These are phyloP conservation scores for Spea bombifrons DNA, from an alignment of 2,113 vertebrate species.

Conservation along the genomic window DNA sequence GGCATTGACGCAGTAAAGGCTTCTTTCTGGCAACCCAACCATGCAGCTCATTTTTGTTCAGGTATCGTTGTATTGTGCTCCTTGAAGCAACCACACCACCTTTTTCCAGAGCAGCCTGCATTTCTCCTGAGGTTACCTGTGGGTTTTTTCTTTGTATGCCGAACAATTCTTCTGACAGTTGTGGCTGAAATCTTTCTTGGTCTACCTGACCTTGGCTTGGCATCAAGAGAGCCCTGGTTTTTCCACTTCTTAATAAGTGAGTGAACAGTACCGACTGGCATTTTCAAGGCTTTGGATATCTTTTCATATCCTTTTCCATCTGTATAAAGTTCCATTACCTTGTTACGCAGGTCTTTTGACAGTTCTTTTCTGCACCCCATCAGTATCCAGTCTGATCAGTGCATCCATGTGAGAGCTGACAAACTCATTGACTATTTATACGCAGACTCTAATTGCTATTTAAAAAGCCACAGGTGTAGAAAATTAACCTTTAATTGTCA, in stretches of 20 bases:
- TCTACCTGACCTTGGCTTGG: background rate
- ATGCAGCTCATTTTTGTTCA: slow-evolving; percentile 11
- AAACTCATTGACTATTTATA: background rate
- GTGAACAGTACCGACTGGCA: slow-evolving; percentile 4
- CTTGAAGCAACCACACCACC: background rate
- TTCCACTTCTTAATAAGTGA: slow-evolving; percentile 1
- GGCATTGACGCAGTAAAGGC: background rate
- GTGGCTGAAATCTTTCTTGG: background rate
- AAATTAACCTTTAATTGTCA: too few relatives aligned
- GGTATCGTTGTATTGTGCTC: background rate
- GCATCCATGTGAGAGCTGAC: background rate
- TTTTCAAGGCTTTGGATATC: background rate
- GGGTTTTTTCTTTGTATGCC: background rate
- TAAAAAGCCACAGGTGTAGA: too few relatives aligned
- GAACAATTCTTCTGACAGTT: background rate
- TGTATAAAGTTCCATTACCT: background rate
- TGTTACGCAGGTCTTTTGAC: background rate
- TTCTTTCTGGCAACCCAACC: background rate
- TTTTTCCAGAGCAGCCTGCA: background rate
- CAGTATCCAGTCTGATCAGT: slow-evolving; percentile 1
- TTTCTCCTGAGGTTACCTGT: slow-evolving; percentile 1
- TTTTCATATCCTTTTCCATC: background rate
- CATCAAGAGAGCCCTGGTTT: background rate
- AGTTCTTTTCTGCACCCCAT: background rate
- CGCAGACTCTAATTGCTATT: background rate